Percentiles rank a stretch among this genome's conserved stretches.
Evolutionary conservation across 2,797 vertebrate genomes (phyloP).

Genomic region (Anniella stebbinsi): DNA sequence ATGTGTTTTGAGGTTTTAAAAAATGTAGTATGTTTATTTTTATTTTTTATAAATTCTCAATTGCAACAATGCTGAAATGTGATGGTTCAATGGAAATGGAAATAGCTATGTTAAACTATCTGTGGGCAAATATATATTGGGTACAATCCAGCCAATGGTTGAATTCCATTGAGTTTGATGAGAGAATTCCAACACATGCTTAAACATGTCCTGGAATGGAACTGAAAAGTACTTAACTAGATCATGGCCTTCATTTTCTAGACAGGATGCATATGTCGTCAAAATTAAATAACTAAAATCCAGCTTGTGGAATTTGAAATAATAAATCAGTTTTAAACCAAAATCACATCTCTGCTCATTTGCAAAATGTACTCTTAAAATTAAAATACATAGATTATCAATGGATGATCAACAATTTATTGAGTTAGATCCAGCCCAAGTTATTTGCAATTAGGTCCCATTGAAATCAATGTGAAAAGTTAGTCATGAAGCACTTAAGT

Average conservation of each 20-base stretch:
- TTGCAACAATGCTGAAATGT: background rate
- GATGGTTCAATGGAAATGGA: slow-evolving; percentile 29
- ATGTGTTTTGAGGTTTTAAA: slow-evolving; percentile 1
- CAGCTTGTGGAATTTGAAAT: background rate
- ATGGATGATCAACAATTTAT: background rate
- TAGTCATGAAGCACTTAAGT: background rate
- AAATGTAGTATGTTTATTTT: background rate
- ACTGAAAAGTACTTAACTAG: background rate
- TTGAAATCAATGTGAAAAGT: background rate
- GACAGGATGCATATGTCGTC: background rate
- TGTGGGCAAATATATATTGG: background rate
- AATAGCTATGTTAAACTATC: background rate
- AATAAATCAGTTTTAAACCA: background rate
- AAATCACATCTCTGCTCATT: background rate
- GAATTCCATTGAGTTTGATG: background rate
- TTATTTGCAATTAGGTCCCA: background rate
- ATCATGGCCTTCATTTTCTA: background rate
- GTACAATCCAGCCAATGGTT: background rate
- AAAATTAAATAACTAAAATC: background rate
- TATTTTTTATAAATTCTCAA: background rate
- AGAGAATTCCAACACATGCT: background rate
- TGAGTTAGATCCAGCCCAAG: background rate
- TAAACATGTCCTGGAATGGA: background rate
- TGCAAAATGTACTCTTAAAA: background rate
- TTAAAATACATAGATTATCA: background rate